Evolutionary conservation across 2,113 vertebrate genomes (phyloP).

Genomic region (Phylloscopus whistleri): DNA sequence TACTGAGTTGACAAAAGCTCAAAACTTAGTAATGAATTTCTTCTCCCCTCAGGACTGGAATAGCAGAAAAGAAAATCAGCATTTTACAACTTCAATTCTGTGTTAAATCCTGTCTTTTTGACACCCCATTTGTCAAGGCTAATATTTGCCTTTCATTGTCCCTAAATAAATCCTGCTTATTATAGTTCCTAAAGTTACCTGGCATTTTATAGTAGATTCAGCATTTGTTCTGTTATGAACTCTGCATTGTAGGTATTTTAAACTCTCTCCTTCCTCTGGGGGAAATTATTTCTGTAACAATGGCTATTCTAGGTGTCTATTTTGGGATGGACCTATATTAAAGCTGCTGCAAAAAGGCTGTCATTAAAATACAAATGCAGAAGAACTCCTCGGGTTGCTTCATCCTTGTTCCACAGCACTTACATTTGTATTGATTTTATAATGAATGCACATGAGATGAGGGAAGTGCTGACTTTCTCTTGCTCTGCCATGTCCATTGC

Average conservation of each 20-base stretch:
- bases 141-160: neutral
- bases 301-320: neutral
- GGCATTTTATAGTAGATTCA: neutral
- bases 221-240: neutral
- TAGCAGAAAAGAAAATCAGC: neutral
- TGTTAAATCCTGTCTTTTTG: neutral
- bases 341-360: neutral
- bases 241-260: neutral
- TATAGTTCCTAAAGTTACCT: neutral
- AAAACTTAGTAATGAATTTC: neutral
- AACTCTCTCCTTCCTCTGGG: neutral
- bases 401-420: neutral
- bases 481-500: neutral
- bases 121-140: neutral
- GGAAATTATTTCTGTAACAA: neutral
- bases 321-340: neutral
- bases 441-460: neutral
- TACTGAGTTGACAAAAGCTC: neutral
- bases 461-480: neutral
- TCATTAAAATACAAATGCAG: neutral
- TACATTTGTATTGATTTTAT: conserved; percentile 5
- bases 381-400: neutral
- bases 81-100: neutral
- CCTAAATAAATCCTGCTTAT: neutral
- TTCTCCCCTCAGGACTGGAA: neutral